A percentile compares a stretch with the other conserved stretches of the same genome.
phyloP scores from a whole-genome alignment of 92 coral and sea anemone genomes.

The Isaurus tuberculatus region DNA sequence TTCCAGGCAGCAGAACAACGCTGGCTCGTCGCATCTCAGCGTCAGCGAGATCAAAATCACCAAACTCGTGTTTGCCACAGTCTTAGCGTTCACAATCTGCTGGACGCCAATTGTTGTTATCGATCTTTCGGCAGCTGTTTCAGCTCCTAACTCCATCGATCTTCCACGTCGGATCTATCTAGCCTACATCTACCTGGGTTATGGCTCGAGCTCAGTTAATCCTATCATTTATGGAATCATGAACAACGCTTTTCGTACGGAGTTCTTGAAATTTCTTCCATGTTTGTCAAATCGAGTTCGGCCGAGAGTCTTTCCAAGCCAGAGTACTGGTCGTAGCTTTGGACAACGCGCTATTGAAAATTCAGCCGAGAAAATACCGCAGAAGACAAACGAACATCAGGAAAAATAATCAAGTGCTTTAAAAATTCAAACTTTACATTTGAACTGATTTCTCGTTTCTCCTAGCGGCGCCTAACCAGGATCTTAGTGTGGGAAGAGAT shows the following conservation, averaged over 20 bases:
- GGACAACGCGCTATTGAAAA: neutral
- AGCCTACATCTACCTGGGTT: constrained; percentile 74
- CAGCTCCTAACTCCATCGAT: constrained; percentile 46
- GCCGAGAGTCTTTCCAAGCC: neutral
- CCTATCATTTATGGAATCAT: constrained; percentile 88
- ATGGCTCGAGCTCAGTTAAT: constrained; percentile 78
- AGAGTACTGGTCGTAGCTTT: neutral
- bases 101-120: constrained; percentile 84
- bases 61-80: constrained; percentile 74
- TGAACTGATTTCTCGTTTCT: too few relatives aligned
- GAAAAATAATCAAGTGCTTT: too few relatives aligned
- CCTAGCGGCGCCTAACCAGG: too few relatives aligned
- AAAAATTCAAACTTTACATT: too few relatives aligned
- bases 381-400: neutral
- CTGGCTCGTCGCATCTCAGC: constrained; percentile 11
- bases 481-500: too few relatives aligned
- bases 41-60: constrained; percentile 69
- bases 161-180: constrained; percentile 70
- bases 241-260: constrained; percentile 72
- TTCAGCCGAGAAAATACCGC: neutral
- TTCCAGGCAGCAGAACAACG: neutral
- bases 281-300: constrained; percentile 33
- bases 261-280: constrained; percentile 57
- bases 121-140: constrained; percentile 64
- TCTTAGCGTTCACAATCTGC: constrained; percentile 72